phyloP scores from a whole-genome alignment of 2,888 invertebrate genomes.

The Cheilosia soror region DNA sequence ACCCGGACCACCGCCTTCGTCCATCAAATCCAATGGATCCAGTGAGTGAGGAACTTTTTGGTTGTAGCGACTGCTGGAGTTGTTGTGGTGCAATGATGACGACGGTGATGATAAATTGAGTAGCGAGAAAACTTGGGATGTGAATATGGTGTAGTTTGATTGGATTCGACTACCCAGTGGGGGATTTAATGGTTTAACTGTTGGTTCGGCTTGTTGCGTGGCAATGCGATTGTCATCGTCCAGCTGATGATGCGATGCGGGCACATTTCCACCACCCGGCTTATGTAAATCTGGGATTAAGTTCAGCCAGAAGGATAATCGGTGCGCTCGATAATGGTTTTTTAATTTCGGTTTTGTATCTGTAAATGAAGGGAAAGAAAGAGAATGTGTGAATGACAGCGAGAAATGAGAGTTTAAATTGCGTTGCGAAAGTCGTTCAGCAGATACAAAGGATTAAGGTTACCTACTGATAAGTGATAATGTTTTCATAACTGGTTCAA shows the following conservation, averaged over 20 bases:
- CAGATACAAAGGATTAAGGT: constrained; percentile 1
- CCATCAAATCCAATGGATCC: constrained; percentile 81
- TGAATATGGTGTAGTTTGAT: constrained; percentile 82
- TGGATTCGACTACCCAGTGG: constrained; percentile 80
- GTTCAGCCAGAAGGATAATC: constrained; percentile 97
- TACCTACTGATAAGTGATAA: constrained; percentile 17
- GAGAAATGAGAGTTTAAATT: constrained; percentile 58
- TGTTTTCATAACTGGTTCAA: neutral
- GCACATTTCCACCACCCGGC: constrained; percentile 94
- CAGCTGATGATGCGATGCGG: constrained; percentile 92
- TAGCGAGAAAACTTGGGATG: constrained; percentile 83
- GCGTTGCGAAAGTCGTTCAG: constrained; percentile 24
- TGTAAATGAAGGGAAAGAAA: constrained; percentile 80
- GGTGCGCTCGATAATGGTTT: constrained; percentile 96
- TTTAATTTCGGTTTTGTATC: constrained; percentile 95
- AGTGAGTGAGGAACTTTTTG: constrained; percentile 78
- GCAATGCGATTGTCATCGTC: constrained; percentile 88
- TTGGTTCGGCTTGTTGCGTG: constrained; percentile 81
- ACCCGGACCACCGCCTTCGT: constrained; percentile 77
- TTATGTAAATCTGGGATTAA: constrained; percentile 96
- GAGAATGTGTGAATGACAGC: constrained; percentile 62
- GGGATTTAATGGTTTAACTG: constrained; percentile 84
- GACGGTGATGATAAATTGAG: constrained; percentile 83
- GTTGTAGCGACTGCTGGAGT: constrained; percentile 78
- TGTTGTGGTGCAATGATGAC: constrained; percentile 81